A percentile compares a stretch with the other conserved stretches of the same genome.
Conservation (phyloP, 2,888 invertebrate species). For the Apotomis capreana region DNA sequence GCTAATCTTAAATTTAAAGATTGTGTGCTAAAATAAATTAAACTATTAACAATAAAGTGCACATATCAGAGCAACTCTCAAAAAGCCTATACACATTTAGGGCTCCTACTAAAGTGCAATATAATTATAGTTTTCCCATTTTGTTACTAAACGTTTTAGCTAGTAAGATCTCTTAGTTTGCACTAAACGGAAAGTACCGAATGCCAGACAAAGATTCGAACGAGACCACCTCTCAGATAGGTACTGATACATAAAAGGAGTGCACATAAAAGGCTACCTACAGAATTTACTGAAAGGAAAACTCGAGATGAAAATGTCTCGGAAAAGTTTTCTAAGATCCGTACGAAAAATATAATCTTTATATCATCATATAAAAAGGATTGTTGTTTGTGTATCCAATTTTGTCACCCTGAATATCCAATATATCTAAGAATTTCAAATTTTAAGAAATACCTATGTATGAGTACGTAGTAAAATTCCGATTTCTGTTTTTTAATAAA, state of each 20-base stretch:
- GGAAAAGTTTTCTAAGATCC: neutral
- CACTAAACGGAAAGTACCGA: neutral
- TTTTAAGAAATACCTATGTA: constrained; percentile 2
- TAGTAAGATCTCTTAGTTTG: too few relatives aligned
- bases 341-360: neutral
- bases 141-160: too few relatives aligned
- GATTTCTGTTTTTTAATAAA: neutral
- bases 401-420: neutral
- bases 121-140: too few relatives aligned
- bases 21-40: too few relatives aligned
- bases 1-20: too few relatives aligned
- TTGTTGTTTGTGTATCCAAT: constrained; percentile 8
- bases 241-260: neutral
- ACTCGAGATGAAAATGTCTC: constrained; percentile 1
- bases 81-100: too few relatives aligned
- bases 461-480: neutral
- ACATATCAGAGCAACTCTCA: too few relatives aligned
- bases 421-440: neutral
- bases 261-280: neutral
- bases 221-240: neutral
- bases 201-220: neutral
- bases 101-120: too few relatives aligned
- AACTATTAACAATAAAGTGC: too few relatives aligned
- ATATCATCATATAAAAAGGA: neutral
- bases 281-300: constrained; percentile 2